These are phyloP conservation scores for Hippocampus barbouri DNA, from an alignment of 2,113 vertebrate species.

Conservation along the genomic window DNA sequence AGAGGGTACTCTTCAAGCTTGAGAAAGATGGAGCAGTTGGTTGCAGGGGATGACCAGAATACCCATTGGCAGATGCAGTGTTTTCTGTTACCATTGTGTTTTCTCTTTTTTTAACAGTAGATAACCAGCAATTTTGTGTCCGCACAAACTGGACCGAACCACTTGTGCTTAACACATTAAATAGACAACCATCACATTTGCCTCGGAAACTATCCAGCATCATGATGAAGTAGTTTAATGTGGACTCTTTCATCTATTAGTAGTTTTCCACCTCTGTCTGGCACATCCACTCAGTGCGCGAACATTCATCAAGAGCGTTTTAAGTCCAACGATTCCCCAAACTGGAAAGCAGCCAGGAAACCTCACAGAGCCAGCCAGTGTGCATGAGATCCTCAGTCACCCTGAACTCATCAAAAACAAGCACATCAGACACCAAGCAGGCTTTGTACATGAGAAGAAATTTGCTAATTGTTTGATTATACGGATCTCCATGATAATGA, in stretches of 20 bases:
- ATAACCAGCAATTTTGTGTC: background rate
- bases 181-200: background rate
- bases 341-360: slow-evolving; percentile 61
- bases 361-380: slow-evolving; percentile 48
- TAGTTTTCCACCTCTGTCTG: slow-evolving; percentile 53
- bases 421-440: slow-evolving; percentile 78
- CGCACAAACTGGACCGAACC: background rate
- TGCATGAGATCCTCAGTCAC: slow-evolving; percentile 23
- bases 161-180: background rate
- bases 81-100: too few species aligned
- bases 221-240: slow-evolving; percentile 8
- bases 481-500: slow-evolving; percentile 99
- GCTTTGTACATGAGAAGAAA: slow-evolving; percentile 89
- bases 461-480: slow-evolving; percentile 99
- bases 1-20: too few species aligned
- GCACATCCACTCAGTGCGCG: slow-evolving; percentile 49
- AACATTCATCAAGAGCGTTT: slow-evolving; percentile 55
- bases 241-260: slow-evolving; percentile 41
- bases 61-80: too few species aligned
- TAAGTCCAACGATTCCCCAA: slow-evolving; percentile 45
- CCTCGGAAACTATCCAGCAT: background rate
- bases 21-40: too few species aligned
- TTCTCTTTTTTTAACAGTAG: too few species aligned
- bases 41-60: too few species aligned
- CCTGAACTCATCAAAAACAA: slow-evolving; percentile 56